Percentiles rank a stretch among this genome's conserved stretches.
These are phyloP conservation scores for Coreoperca whiteheadi DNA, from an alignment of 2,113 vertebrate genomes.

Conservation along the genomic window DNA sequence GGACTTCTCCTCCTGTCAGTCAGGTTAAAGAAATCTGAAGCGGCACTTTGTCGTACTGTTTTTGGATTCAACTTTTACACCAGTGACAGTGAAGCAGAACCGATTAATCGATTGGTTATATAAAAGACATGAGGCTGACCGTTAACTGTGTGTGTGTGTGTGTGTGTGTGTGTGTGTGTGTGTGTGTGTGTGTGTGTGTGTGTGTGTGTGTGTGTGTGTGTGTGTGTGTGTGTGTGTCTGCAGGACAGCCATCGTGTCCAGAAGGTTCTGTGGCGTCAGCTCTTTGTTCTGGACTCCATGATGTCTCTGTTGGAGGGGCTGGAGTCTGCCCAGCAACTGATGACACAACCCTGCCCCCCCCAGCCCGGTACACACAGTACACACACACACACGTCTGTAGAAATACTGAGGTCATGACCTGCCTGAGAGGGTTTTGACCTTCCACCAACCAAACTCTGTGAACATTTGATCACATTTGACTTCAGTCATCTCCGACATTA, in stretches of 20 bases:
- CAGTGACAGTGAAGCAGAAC: too few species aligned
- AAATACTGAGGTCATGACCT: too few species aligned
- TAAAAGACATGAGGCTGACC: too few species aligned
- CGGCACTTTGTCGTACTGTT: too few species aligned
- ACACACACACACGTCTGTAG: background rate
- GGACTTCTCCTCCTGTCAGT: too few species aligned
- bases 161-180: conserved; percentile 37
- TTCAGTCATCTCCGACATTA: too few species aligned
- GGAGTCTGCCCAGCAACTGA: conserved; percentile 73
- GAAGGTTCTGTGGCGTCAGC: conserved; percentile 81
- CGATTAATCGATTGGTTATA: too few species aligned
- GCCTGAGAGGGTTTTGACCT: too few species aligned
- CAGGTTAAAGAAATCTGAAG: too few species aligned
- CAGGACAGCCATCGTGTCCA: conserved; percentile 81
- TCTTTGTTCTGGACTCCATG: conserved; percentile 79
- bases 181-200: conserved; percentile 10
- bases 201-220: conserved; percentile 35
- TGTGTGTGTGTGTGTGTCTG: conserved; percentile 32
- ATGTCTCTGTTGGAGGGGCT: conserved; percentile 74
- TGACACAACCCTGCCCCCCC: conserved; percentile 60
- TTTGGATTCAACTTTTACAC: too few species aligned
- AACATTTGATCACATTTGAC: background rate
- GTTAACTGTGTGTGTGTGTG: background rate
- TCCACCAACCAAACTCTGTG: too few species aligned
- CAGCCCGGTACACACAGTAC: conserved; percentile 61